Base-by-base conservation (phyloP, 2,888 invertebrate genomes). In the Ormyrus labotus region DNA sequence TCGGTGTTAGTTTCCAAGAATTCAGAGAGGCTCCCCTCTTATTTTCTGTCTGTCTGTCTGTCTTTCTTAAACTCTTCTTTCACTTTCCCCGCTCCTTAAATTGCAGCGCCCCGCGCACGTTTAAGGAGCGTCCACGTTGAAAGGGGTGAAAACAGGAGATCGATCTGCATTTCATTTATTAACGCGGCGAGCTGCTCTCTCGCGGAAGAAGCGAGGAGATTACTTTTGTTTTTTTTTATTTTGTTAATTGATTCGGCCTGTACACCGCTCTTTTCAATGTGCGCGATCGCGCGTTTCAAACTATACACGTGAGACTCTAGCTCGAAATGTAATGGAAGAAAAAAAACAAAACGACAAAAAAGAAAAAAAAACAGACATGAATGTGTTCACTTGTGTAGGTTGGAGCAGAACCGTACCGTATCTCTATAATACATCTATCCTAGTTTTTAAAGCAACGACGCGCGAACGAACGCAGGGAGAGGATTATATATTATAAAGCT, bases 301-400 rank as follows among this genome's bases (percentile, higher is more conserved):
- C 73, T 64, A 74, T 79, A 64, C 74, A 79, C 74, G 73, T 73
- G 73, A 79, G 73, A 73, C 72, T 57, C 68, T 51, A 60, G 77
- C 50, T 78, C 77, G 57, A 53, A 67, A 51, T 60, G n/a, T 5
- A 73, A 64, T n/a, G 47, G n/a, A 55, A 61, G 53, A 76, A 6
- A 50, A 53, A 48, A 75, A 64, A 55, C 48, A 11, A 51, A 55
- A 63, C 45, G 61, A 68, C 68, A 11, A 48, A 53, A 55, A 63
- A 48, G 61, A 68, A 11, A 48, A 53, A 61, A 10, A 69, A 61
- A 60, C 11, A 47, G 47, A 51, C 19, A 45, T 48, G 45, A 6
- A 69, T 80, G 80, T 80, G 76, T 80, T 80, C 76, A 80, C 63
- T 76, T 63, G 71, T 72, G 72, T 80, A 76, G 71, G 68, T 76